phyloP scores from a whole-genome alignment of 2,888 invertebrate species.

The Acronicta leporina region DNA sequence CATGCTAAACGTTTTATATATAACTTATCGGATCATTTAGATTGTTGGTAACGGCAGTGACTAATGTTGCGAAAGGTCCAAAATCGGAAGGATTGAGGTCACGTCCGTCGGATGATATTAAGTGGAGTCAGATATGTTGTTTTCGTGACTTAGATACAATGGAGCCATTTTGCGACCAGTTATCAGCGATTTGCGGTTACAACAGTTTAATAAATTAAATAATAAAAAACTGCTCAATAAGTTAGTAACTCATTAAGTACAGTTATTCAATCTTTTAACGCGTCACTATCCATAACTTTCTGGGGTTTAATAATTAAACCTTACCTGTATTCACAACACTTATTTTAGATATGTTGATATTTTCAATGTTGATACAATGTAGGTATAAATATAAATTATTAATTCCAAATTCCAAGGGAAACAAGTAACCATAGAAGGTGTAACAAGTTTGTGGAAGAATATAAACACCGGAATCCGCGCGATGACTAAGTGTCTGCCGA shows the following conservation, averaged over 20 bases:
- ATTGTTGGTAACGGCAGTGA: slow-evolving; percentile 38
- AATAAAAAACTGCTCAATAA: neutral
- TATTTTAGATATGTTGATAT: too few relatives aligned
- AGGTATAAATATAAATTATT: slow-evolving; percentile 26
- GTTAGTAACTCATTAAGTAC: too few relatives aligned
- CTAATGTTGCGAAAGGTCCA: slow-evolving; percentile 52
- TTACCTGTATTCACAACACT: too few relatives aligned
- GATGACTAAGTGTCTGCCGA: slow-evolving; percentile 50
- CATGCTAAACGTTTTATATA: slow-evolving; percentile 52
- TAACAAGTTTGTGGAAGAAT: slow-evolving; percentile 44
- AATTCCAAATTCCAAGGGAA: slow-evolving; percentile 34
- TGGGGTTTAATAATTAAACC: too few relatives aligned
- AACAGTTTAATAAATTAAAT: slow-evolving; percentile 1
- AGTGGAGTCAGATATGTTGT: slow-evolving; percentile 76
- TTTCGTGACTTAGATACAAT: slow-evolving; percentile 76
- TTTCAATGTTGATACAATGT: neutral
- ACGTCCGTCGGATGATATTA: slow-evolving; percentile 82
- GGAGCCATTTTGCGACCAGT: slow-evolving; percentile 36
- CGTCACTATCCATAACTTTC: too few relatives aligned
- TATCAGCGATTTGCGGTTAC: slow-evolving; percentile 32
- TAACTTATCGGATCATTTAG: slow-evolving; percentile 43
- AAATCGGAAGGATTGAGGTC: slow-evolving; percentile 77
- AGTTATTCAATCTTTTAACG: too few relatives aligned
- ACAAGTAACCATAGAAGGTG: slow-evolving; percentile 48
- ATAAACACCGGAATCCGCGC: slow-evolving; percentile 40